A percentile compares a stretch with the other conserved stretches of the same genome.
Evolutionary conservation across 2,797 vertebrate species (phyloP).

Genomic region (Enteromius thamalakanensis): DNA sequence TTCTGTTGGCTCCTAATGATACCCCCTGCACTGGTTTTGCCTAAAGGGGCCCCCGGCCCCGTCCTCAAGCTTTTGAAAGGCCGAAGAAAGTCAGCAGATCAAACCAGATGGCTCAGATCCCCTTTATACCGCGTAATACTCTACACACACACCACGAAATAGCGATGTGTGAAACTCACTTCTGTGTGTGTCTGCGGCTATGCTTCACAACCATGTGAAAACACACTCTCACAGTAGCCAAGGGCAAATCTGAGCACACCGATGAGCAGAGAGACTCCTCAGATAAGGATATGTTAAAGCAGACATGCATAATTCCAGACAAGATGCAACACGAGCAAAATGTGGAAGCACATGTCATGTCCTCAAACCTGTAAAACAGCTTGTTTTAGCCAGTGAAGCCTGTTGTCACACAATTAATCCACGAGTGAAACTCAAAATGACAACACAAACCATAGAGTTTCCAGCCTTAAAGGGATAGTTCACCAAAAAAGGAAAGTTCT

Average conservation of each 20-base stretch:
- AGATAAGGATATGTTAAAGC: constrained; percentile 32
- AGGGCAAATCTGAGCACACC: neutral
- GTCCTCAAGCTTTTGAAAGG: constrained; percentile 13
- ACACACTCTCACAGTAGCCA: constrained; percentile 19
- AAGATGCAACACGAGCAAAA: constrained; percentile 38
- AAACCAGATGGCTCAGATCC: constrained; percentile 33
- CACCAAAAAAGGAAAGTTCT: neutral
- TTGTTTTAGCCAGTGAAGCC: constrained; percentile 7
- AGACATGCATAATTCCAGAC: constrained; percentile 33
- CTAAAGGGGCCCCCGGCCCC: constrained; percentile 10
- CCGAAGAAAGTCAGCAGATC: constrained; percentile 27
- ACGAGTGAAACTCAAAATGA: constrained; percentile 22
- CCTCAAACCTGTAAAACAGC: constrained; percentile 25
- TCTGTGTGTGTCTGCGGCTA: constrained; percentile 28
- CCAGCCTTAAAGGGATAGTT: neutral
- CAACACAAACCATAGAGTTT: neutral
- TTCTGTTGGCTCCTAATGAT: constrained; percentile 29
- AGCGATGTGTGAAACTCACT: constrained; percentile 13
- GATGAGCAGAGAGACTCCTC: constrained; percentile 1
- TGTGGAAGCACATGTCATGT: constrained; percentile 22
- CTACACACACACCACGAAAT: constrained; percentile 6
- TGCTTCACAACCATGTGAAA: constrained; percentile 35
- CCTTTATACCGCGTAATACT: constrained; percentile 16
- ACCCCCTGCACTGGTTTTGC: constrained; percentile 21
- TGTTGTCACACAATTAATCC: constrained; percentile 17